phyloP scores from a whole-genome alignment of 2,888 invertebrate species.

The Silvanus unidentatus region DNA sequence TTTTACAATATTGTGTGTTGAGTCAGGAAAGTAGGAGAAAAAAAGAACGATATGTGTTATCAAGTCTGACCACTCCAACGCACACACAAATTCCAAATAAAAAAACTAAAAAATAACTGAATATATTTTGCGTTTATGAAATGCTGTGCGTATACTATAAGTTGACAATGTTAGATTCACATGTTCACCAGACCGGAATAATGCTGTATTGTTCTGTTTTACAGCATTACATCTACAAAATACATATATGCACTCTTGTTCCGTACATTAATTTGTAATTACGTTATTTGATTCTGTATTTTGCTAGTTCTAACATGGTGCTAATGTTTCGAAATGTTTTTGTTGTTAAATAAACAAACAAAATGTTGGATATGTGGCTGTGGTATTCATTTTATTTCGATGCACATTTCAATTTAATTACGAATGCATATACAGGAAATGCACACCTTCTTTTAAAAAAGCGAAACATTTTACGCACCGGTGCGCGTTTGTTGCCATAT shows the following conservation, averaged over 20 bases:
- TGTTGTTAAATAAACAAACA: no score
- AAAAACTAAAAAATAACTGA: neutral
- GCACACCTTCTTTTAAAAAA: no score
- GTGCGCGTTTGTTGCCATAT: no score
- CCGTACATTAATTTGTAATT: conserved; percentile 27
- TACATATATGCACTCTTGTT: conserved; percentile 21
- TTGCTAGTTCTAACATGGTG: neutral
- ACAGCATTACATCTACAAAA: conserved; percentile 24
- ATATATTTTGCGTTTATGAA: conserved; percentile 2
- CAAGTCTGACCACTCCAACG: conserved; percentile 26
- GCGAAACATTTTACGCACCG: no score
- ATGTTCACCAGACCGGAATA: conserved; percentile 31
- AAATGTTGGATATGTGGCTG: no score
- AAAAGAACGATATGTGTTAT: conserved; percentile 6
- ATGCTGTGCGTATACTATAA: conserved; percentile 2
- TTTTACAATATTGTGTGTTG: conserved; percentile 12
- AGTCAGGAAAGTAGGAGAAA: conserved; percentile 19
- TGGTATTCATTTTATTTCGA: no score
- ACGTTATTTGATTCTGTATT: conserved; percentile 15
- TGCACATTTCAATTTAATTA: no score
- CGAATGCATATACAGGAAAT: no score
- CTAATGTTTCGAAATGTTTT: no score
- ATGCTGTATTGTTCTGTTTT: conserved; percentile 32
- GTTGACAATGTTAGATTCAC: conserved; percentile 6
- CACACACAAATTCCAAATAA: conserved; percentile 9